Conservation (phyloP, 2,113 vertebrate species). For the Acanthisitta chloris region DNA sequence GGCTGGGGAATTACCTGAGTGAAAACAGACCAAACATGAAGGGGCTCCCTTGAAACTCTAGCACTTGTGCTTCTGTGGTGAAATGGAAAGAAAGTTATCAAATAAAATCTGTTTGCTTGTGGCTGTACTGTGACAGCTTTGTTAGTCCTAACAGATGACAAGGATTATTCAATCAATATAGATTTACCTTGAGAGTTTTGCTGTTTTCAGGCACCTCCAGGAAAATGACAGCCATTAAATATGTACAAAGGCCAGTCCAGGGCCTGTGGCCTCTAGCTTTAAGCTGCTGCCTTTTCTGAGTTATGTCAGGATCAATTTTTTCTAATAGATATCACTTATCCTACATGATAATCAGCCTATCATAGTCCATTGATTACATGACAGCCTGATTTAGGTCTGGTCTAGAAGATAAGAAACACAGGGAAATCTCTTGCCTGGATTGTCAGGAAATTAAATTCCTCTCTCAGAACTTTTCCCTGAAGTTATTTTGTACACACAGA, state of each 20-base stretch:
- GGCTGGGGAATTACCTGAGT: constrained; percentile 66
- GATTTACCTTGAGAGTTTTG: constrained; percentile 71
- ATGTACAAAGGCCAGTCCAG: constrained; percentile 66
- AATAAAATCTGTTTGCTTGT: constrained; percentile 81
- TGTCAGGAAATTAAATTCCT: constrained; percentile 15
- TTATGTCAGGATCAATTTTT: constrained; percentile 75
- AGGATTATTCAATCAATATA: constrained; percentile 83
- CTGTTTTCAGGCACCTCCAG: constrained; percentile 66
- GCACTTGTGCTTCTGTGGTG: neutral
- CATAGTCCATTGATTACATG: constrained; percentile 73
- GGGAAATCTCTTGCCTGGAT: constrained; percentile 9
- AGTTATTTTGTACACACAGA: neutral
- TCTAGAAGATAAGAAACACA: constrained; percentile 68
- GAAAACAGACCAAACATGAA: constrained; percentile 38
- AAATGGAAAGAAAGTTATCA: constrained; percentile 75
- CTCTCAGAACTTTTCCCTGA: neutral
- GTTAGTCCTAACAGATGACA: constrained; percentile 86
- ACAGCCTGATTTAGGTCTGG: constrained; percentile 67
- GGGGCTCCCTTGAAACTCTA: constrained; percentile 53
- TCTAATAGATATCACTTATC: constrained; percentile 77
- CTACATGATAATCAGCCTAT: constrained; percentile 76
- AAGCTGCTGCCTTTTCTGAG: constrained; percentile 62
- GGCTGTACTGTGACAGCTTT: constrained; percentile 82
- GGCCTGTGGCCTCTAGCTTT: constrained; percentile 64
- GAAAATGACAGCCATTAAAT: constrained; percentile 72